Base-by-base conservation (phyloP, 2,113 vertebrate species). In the Electrona antarctica region DNA sequence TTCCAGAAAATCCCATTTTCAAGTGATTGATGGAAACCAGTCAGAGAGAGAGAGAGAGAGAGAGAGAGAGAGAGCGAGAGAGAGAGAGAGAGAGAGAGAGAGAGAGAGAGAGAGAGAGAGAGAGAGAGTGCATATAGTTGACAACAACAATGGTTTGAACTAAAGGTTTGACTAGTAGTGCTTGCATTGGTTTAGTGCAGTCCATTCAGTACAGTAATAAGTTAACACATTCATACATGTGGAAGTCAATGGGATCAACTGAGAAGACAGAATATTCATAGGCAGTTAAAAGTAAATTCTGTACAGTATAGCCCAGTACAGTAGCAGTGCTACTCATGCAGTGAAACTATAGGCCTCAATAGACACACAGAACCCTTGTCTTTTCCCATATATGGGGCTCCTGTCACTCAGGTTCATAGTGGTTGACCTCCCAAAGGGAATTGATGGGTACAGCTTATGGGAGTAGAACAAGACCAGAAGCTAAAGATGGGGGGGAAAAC, bases 1-100 rank as follows among this genome's bases (percentile, higher is more conserved):
- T 85, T 88, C 82, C 76, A 85, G 78, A 89, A 85, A 85, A 76
- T 51, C 73, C 71, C 74, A 78, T 84, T 87, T 84, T 80, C 69
- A 79, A 73, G 60, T 86, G 89, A 90, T 82, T 79, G 87, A 90
- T 88, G 78, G 69, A 87, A 79, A 69, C 82, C 87, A 89, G 80
- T 81, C 69, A 84, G 69, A 56, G 54, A 74, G 55, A 3, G 55
- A 63, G 65, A 66, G 77, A 64, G 8, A 49, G 70, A 64, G 64
- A 74, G 69, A 69, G 46, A n/a, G 54, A 45, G 47, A 71, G 59
- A 73, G 65, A 47, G 45, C 70, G 54, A 74, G 54, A 65, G 59
- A 60, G 75, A 13, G 61, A 58, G 47, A 75, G 60, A 50, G 46
- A 50, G 47, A 64, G 65, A 45, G 12, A 48, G 60, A 49, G 14